These are phyloP conservation scores for Riptortus pedestris DNA, from an alignment of 1,140 invertebrate species.

Conservation along the genomic window DNA sequence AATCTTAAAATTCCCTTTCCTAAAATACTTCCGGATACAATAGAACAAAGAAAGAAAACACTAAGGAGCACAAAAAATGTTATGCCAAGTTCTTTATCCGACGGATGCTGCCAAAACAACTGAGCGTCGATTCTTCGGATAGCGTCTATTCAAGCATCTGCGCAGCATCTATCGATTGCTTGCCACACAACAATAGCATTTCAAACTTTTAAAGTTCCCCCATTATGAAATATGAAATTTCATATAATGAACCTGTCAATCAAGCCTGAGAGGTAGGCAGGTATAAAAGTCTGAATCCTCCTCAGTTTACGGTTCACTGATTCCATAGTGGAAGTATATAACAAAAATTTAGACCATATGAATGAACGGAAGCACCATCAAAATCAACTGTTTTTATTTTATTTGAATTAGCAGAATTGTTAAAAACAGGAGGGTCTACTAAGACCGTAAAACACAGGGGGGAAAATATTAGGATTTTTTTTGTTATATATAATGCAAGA, in stretches of 20 bases:
- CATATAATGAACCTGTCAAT: constrained; percentile 16
- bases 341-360: not conserved
- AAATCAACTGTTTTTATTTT: too few species aligned
- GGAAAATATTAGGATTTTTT: too few species aligned
- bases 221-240: constrained; percentile 9
- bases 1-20: too few species aligned
- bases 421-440: too few species aligned
- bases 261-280: not conserved
- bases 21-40: too few species aligned
- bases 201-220: not conserved
- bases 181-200: constrained; percentile 5
- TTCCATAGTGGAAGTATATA: not conserved
- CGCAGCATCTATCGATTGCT: constrained; percentile 10
- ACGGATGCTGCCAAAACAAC: not conserved
- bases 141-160: constrained; percentile 11
- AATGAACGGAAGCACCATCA: too few species aligned
- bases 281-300: not conserved
- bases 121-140: not conserved
- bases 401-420: too few species aligned
- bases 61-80: too few species aligned
- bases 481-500: too few species aligned
- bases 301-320: not conserved
- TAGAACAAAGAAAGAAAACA: too few species aligned
- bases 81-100: too few species aligned
- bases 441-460: too few species aligned